Base-by-base conservation (phyloP, 2,113 vertebrate species). In the Tachuris rubrigastra region DNA sequence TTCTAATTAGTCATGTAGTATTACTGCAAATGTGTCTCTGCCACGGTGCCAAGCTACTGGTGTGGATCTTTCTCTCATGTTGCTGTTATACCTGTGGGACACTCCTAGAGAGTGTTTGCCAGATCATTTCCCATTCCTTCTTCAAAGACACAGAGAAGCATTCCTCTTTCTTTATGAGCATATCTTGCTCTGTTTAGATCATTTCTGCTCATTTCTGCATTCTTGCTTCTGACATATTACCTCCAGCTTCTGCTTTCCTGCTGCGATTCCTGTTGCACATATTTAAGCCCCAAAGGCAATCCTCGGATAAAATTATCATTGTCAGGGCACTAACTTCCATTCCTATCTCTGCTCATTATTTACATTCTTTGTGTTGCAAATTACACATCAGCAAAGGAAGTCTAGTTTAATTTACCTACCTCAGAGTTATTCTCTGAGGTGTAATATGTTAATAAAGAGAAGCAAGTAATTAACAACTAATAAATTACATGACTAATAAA, bases 391-490 rank as follows among this genome's bases (percentile, higher is more conserved):
- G 69, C 65, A 92, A 91, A 95, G 35, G 56, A 85, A 89, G 73
- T 42, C 62, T 95, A 77, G 86, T 93, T 95, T 92, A 95, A 87
- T 96, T 95, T 95, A 89, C 86, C 80, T 87, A 91, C 69, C 68
- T 94, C 83, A 75, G 65, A 95, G 47, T 85, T 95, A 94, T 87
- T 87, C 85, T 95, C 91, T 81, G 66, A 94, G 80, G 80, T 95
- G 65, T 85, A 95, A 78, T 92, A 89, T 84, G 68, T 78, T 95
- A 95, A 95, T 95, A 96, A 95, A 93, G 68, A 92, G 83, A 90
- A 93, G 68, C 42, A 95, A 93, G 80, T 95, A 92, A 96, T 96
- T 96, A 95, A 94, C 83, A 88, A 87, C 72, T 95, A 95, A 95
- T 93, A 94, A 93, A 90, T 95, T 96, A 93, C 60, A 56, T 56